Conservation (phyloP, 2,113 vertebrate species). For the Terrapene triunguis region DNA sequence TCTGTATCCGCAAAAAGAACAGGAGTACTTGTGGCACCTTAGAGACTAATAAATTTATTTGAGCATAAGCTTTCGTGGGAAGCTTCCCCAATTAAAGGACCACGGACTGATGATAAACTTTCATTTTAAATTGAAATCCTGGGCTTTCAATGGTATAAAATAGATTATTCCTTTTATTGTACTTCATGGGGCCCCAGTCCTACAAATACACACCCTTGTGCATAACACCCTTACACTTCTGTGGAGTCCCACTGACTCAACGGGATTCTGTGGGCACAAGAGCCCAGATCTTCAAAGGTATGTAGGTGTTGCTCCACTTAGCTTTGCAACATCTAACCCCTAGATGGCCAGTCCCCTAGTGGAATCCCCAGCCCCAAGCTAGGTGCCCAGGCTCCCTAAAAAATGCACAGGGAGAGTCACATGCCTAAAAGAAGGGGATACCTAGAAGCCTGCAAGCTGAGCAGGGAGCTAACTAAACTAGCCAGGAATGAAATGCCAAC, state of each 20-base stretch:
- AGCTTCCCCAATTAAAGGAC: neutral
- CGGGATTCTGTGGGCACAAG: neutral
- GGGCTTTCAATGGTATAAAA: neutral
- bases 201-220: neutral
- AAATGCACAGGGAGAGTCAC: neutral
- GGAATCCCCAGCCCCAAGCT: neutral
- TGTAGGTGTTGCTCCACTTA: neutral
- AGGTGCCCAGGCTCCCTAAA: neutral
- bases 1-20: no score
- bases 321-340: accelerated
- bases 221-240: neutral
- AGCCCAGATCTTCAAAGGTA: neutral
- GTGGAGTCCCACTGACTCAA: neutral
- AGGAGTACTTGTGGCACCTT: no score
- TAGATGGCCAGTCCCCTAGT: neutral
- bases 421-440: neutral
- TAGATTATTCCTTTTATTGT: neutral
- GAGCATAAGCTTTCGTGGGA: neutral
- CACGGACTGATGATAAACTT: neutral
- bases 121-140: neutral
- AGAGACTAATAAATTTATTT: no score
- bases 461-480: neutral
- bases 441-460: neutral
- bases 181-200: neutral
- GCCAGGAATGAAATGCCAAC: no score